Evolutionary conservation across 2,113 vertebrate species (phyloP).

Genomic region (Pipra filicauda): DNA sequence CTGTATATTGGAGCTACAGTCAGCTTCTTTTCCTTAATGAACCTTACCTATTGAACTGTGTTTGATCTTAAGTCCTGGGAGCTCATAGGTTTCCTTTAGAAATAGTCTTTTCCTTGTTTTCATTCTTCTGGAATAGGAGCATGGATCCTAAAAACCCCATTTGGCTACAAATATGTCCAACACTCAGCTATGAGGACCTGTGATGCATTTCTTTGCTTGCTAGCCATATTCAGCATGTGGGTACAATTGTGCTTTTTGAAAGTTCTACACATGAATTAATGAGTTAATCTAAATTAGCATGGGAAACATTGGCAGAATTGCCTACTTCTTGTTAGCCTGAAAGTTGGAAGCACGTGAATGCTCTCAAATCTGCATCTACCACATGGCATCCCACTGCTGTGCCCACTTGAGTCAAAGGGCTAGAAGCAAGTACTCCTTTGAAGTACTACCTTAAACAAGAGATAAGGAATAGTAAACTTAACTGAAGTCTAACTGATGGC

Average conservation of each 20-base stretch:
- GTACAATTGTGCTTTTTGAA: neutral
- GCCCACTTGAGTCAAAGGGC: slow-evolving; percentile 62
- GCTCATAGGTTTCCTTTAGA: neutral
- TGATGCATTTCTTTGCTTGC: neutral
- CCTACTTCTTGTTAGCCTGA: neutral
- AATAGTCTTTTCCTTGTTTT: slow-evolving; percentile 1
- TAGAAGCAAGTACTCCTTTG: slow-evolving; percentile 71
- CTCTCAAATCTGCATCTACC: slow-evolving; percentile 31
- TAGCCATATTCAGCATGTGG: neutral
- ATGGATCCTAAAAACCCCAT: neutral
- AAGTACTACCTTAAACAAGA: slow-evolving; percentile 74
- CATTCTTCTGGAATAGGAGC: neutral
- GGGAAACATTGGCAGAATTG: neutral
- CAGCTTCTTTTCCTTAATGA: neutral
- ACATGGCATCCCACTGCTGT: slow-evolving; percentile 43
- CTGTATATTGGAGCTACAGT: neutral
- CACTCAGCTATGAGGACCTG: neutral
- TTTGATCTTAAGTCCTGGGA: neutral
- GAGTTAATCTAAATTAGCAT: neutral
- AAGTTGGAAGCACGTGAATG: neutral
- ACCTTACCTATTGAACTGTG: neutral
- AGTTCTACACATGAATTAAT: neutral
- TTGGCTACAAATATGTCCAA: neutral
- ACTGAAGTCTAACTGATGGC: slow-evolving; percentile 45
- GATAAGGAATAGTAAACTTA: slow-evolving; percentile 74